Evolutionary conservation across 1,140 invertebrate genomes (phyloP).

Genomic region (Aleiodes sp.): DNA sequence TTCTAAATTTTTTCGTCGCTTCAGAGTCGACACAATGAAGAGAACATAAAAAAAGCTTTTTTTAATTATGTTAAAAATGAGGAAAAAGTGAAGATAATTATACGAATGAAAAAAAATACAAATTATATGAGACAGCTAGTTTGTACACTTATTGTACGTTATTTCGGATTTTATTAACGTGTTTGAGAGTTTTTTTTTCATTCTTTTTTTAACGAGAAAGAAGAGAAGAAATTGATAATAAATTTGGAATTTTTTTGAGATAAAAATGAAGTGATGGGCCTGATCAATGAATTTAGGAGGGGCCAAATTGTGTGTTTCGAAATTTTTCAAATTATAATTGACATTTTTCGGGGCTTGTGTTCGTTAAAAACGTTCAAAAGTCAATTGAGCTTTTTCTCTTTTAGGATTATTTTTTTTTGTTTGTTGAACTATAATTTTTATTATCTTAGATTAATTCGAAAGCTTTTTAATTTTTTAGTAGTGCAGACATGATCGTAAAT

Average conservation of each 20-base stretch:
- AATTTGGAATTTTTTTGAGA: conserved; percentile 8
- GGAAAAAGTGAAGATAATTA: conserved; percentile 19
- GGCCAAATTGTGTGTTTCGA: not conserved
- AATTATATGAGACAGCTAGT: conserved; percentile 20
- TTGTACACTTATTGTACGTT: conserved; percentile 28
- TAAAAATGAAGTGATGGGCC: not conserved
- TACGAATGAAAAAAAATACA: not conserved
- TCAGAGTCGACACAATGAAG: conserved; percentile 26
- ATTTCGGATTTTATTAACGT: conserved; percentile 26
- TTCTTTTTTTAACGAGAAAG: too few species aligned
- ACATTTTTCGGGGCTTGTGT: not conserved
- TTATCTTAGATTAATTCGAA: not conserved
- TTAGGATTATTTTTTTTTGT: not conserved
- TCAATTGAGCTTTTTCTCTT: too few species aligned
- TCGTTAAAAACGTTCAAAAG: not conserved
- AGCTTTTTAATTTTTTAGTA: not conserved
- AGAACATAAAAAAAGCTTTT: conserved; percentile 13
- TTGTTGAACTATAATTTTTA: not conserved
- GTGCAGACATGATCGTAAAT: not conserved
- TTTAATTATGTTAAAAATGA: conserved; percentile 5
- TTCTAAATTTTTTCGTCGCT: conserved; percentile 47
- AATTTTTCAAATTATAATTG: not conserved
- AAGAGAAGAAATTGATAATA: not conserved
- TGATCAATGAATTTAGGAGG: too few species aligned
- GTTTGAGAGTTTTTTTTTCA: conserved; percentile 14